phyloP scores from a whole-genome alignment of 2,888 invertebrate genomes.

The Diaphora mendica region DNA sequence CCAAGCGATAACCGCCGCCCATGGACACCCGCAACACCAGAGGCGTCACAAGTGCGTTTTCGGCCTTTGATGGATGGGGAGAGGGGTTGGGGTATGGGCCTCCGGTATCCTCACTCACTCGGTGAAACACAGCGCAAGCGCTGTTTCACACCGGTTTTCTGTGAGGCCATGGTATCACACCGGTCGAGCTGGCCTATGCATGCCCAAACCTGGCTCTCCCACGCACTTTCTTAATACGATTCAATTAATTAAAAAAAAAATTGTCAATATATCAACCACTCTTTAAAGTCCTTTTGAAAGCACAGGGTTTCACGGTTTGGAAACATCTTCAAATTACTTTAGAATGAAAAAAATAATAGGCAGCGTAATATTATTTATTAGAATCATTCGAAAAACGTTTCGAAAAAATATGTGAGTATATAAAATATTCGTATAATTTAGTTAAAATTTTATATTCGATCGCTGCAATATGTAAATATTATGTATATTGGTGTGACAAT shows the following conservation, averaged over 20 bases:
- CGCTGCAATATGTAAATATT: constrained; percentile 63
- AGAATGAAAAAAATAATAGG: constrained; percentile 23
- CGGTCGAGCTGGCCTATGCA: too few species aligned
- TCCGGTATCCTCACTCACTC: too few species aligned
- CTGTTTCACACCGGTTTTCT: too few species aligned
- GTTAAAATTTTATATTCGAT: constrained; percentile 55
- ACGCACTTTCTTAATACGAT: too few species aligned
- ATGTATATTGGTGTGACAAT: constrained; percentile 58
- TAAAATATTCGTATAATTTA: constrained; percentile 51
- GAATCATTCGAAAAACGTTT: constrained; percentile 66
- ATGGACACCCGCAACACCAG: too few species aligned
- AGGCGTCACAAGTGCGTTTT: too few species aligned
- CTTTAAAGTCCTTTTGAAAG: neutral
- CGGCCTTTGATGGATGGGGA: too few species aligned
- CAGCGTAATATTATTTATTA: constrained; percentile 51
- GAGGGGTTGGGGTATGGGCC: too few species aligned
- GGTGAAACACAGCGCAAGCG: too few species aligned
- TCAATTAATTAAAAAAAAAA: neutral
- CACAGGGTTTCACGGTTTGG: constrained; percentile 16
- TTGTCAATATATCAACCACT: neutral
- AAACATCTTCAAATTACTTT: neutral
- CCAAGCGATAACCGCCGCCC: too few species aligned
- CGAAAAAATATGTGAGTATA: constrained; percentile 72
- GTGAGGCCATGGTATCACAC: too few species aligned
- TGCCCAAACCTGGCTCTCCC: too few species aligned